Conservation (phyloP, 2,113 vertebrate species). For the Anthoscopus minutus region DNA sequence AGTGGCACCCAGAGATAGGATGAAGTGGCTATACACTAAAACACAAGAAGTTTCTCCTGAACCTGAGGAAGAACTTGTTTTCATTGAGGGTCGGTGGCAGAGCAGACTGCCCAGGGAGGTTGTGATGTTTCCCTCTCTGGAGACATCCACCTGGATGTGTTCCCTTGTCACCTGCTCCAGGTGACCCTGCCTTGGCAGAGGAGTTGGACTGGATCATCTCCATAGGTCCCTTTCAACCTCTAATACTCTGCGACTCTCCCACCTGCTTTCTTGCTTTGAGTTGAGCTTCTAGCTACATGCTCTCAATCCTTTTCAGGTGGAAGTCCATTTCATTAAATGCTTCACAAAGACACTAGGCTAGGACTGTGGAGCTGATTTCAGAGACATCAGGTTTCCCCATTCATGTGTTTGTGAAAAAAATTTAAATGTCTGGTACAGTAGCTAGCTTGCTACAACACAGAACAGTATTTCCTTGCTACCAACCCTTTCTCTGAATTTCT, state of each 20-base stretch:
- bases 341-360: not conserved
- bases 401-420: not conserved
- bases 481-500: not conserved
- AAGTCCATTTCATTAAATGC: not conserved
- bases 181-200: not conserved
- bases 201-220: not conserved
- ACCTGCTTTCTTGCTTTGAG: not conserved
- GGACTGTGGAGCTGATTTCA: not conserved
- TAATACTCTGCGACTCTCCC: not conserved
- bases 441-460: not conserved
- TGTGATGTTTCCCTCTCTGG: not conserved
- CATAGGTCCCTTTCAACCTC: not conserved
- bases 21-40: not conserved
- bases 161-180: not conserved
- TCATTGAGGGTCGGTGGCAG: not conserved
- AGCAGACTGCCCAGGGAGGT: not conserved
- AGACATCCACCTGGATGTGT: accelerated
- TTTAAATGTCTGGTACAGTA: not conserved
- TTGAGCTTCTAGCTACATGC: not conserved
- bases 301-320: not conserved
- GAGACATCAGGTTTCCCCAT: accelerated
- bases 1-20: not conserved
- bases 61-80: not conserved
- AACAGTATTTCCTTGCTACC: not conserved
- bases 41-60: not conserved